A percentile compares a stretch with the other conserved stretches of the same genome.
phyloP scores from a whole-genome alignment of 1,140 invertebrate genomes.

The Panulirus ornatus region DNA sequence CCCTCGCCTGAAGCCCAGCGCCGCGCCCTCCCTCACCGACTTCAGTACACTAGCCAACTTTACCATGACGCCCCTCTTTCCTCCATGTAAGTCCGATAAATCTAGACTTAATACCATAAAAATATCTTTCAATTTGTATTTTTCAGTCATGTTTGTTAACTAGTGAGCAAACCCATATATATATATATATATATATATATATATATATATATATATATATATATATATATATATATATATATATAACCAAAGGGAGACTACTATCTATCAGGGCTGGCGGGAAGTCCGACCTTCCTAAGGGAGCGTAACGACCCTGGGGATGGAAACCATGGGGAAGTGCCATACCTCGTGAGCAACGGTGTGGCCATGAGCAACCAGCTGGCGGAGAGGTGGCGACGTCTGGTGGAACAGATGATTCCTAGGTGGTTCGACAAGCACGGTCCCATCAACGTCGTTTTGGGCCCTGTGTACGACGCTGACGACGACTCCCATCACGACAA shows the following conservation, averaged over 20 bases:
- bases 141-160: background rate
- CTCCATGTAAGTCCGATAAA: background rate
- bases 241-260: background rate
- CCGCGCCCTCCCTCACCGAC: background rate
- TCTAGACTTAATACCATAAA: background rate
- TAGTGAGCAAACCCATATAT: background rate
- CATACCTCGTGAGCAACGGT: constrained; percentile 8
- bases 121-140: no score
- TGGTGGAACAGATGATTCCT: constrained; percentile 1
- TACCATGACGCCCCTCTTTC: constrained; percentile 37
- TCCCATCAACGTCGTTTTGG: constrained; percentile 30
- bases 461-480: constrained; percentile 39
- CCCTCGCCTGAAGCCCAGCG: background rate
- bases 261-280: background rate
- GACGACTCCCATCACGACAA: background rate
- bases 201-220: background rate
- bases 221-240: background rate
- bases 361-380: constrained; percentile 5
- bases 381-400: background rate
- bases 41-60: background rate
- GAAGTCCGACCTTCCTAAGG: background rate
- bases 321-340: background rate
- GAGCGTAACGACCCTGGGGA: background rate
- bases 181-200: background rate
- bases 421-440: constrained; percentile 4